Percentiles rank a stretch among this genome's conserved stretches.
These are phyloP conservation scores for Exephanes ischioxanthus DNA, from an alignment of 2,888 invertebrate genomes.

Conservation along the genomic window DNA sequence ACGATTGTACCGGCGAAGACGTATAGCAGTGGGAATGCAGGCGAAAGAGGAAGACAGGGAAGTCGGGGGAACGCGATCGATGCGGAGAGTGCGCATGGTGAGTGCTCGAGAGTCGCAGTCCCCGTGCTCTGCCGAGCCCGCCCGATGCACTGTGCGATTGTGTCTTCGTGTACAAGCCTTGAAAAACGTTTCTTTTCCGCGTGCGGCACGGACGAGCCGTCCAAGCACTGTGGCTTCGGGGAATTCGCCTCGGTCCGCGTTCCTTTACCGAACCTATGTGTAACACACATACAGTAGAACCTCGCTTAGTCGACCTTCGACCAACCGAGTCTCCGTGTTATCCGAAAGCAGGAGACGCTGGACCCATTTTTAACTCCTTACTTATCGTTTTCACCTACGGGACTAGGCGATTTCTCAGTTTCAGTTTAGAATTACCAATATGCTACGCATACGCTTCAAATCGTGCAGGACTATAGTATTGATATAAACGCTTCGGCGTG, in stretches of 20 bases:
- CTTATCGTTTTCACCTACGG: too few relatives aligned
- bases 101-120: constrained; percentile 30
- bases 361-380: too few relatives aligned
- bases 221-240: constrained; percentile 20
- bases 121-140: constrained; percentile 7
- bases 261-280: background rate
- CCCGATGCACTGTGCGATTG: constrained; percentile 8
- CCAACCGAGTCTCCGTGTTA: too few relatives aligned
- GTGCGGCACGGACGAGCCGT: background rate
- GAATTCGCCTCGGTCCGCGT: background rate
- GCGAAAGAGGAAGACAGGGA: constrained; percentile 27
- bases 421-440: too few relatives aligned
- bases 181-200: constrained; percentile 10
- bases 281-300: background rate
- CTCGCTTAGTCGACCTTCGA: background rate
- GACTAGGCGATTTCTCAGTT: too few relatives aligned
- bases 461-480: too few relatives aligned
- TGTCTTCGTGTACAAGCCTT: constrained; percentile 20
- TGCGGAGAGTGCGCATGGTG: constrained; percentile 56
- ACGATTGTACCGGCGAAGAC: constrained; percentile 42
- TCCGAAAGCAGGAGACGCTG: too few relatives aligned
- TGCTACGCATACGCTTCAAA: too few relatives aligned
- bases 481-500: too few relatives aligned
- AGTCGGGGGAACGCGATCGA: constrained; percentile 59
- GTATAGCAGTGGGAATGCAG: constrained; percentile 34